Conservation (phyloP, 2,888 invertebrate genomes). For the Crepidodera aurea region DNA sequence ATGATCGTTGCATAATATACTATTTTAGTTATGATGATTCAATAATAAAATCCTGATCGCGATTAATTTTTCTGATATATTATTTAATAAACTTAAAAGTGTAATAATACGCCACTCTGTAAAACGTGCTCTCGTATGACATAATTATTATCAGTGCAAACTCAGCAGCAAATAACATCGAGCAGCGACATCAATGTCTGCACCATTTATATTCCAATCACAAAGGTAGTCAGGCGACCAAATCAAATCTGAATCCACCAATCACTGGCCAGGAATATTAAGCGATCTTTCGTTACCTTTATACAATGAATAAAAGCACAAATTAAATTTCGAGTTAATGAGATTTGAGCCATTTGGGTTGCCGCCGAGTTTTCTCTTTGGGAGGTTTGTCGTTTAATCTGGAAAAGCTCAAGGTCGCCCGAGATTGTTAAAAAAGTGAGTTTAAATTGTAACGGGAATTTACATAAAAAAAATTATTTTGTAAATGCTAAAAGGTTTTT, state of each 20-base stretch:
- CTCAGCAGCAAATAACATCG: background rate
- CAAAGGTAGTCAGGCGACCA: slow-evolving; percentile 55
- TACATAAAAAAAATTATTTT: too few species aligned
- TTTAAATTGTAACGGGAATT: too few species aligned
- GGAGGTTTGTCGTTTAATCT: slow-evolving; percentile 15
- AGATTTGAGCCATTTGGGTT: slow-evolving; percentile 23
- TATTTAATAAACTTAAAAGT: too few species aligned
- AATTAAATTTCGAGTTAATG: slow-evolving; percentile 33
- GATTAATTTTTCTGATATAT: too few species aligned
- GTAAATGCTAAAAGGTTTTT: too few species aligned
- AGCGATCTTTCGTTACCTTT: slow-evolving; percentile 43
- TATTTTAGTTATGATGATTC: too few species aligned
- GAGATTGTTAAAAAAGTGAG: slow-evolving; percentile 5
- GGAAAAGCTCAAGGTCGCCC: background rate
- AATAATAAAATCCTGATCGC: too few species aligned
- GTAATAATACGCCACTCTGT: background rate
- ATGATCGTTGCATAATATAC: too few species aligned
- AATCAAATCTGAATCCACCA: slow-evolving; percentile 58
- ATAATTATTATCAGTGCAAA: background rate
- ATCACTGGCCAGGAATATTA: slow-evolving; percentile 53
- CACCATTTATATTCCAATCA: slow-evolving; percentile 55
- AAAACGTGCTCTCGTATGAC: background rate
- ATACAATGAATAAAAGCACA: slow-evolving; percentile 31
- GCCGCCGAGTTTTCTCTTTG: slow-evolving; percentile 8
- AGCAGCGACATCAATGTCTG: background rate